A percentile compares a stretch with the other conserved stretches of the same genome.
These are phyloP conservation scores for Pterostichus niger DNA, from an alignment of 2,888 invertebrate genomes.

Conservation along the genomic window DNA sequence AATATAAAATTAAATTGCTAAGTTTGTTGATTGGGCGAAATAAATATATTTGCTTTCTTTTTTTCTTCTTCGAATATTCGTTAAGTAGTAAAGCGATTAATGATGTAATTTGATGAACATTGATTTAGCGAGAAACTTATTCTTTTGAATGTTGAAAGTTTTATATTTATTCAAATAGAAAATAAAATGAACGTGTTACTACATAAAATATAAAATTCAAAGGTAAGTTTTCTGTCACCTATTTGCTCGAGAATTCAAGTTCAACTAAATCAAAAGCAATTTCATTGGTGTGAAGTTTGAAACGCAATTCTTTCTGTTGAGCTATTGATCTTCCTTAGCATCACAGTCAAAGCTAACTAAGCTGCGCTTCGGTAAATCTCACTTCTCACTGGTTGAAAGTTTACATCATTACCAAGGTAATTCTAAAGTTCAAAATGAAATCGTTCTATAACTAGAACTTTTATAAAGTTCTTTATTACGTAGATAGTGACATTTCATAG, in stretches of 20 bases:
- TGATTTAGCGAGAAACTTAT: too few relatives aligned
- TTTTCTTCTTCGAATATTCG: too few relatives aligned
- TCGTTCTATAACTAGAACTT: slow-evolving; percentile 32
- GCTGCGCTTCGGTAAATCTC: slow-evolving; percentile 7
- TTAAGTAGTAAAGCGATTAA: too few relatives aligned
- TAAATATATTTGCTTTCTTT: too few relatives aligned
- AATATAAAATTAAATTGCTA: too few relatives aligned
- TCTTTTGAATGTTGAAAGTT: too few relatives aligned
- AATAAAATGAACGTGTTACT: neutral
- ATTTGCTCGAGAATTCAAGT: neutral
- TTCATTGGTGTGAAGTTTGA: neutral
- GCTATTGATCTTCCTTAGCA: slow-evolving; percentile 24
- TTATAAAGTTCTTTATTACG: slow-evolving; percentile 32
- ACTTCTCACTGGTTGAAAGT: slow-evolving; percentile 20
- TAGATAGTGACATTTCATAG: slow-evolving; percentile 38
- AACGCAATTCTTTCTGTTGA: neutral
- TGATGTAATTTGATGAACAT: too few relatives aligned
- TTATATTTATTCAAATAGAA: too few relatives aligned
- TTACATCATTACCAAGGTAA: slow-evolving; percentile 23
- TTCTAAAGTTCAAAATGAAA: slow-evolving; percentile 34
- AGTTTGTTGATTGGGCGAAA: too few relatives aligned
- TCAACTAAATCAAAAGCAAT: neutral
- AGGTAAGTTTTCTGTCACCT: too few relatives aligned
- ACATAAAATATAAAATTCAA: too few relatives aligned
- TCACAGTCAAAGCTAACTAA: neutral